These are phyloP conservation scores for Eptesicus fuscus DNA, from an alignment of 2,113 vertebrate species.

Conservation along the genomic window DNA sequence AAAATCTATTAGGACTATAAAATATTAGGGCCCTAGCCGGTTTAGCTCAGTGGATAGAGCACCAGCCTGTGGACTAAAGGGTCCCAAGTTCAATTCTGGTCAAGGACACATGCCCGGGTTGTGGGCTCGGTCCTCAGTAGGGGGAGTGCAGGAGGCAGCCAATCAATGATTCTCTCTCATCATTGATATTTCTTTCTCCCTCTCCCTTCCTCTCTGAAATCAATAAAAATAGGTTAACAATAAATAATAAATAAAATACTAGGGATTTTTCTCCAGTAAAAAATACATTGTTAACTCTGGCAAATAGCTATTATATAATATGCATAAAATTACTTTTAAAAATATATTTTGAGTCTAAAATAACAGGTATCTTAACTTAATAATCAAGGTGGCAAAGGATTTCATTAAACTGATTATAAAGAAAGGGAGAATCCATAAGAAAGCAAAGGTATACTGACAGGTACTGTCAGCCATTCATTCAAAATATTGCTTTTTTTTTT, in stretches of 20 bases:
- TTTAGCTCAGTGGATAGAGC: too few relatives aligned
- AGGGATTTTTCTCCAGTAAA: not conserved
- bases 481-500: not conserved
- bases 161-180: too few relatives aligned
- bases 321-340: not conserved
- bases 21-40: too few relatives aligned
- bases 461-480: not conserved
- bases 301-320: not conserved
- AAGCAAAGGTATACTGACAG: not conserved
- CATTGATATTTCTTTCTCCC: too few relatives aligned
- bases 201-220: too few relatives aligned
- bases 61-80: too few relatives aligned
- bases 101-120: too few relatives aligned
- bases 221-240: too few relatives aligned
- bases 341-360: conserved; percentile 25
- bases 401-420: not conserved
- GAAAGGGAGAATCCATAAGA: not conserved
- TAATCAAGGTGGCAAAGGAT: not conserved
- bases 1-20: not conserved
- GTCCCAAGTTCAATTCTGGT: too few relatives aligned
- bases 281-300: not conserved
- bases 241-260: not conserved
- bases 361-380: not conserved
- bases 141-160: too few relatives aligned
- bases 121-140: too few relatives aligned